A percentile compares a stretch with the other conserved stretches of the same genome.
Evolutionary conservation across 2,113 vertebrate genomes (phyloP).

Genomic region (Amphiprion ocellaris): DNA sequence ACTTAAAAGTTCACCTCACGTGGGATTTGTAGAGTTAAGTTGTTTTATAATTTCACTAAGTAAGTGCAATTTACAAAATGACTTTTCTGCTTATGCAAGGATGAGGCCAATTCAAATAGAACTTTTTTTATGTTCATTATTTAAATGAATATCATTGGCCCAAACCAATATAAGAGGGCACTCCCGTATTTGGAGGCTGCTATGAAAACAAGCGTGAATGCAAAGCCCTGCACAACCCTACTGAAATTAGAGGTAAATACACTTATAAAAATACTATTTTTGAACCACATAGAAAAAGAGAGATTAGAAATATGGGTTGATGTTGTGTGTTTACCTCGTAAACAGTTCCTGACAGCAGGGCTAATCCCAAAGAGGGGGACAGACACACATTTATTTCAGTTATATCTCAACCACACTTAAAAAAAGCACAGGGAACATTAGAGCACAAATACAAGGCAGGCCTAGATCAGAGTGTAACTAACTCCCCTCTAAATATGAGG

Average conservation of each 20-base stretch:
- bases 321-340: constrained; percentile 1
- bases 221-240: neutral
- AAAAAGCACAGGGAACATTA: constrained; percentile 42
- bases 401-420: constrained; percentile 29
- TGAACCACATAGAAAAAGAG: neutral
- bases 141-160: constrained; percentile 40
- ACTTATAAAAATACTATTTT: neutral
- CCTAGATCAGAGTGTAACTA: constrained; percentile 60
- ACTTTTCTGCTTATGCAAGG: constrained; percentile 38
- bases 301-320: constrained; percentile 11
- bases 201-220: constrained; percentile 12
- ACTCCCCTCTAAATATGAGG: constrained; percentile 66
- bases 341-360: constrained; percentile 7
- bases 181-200: neutral
- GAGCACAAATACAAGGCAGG: constrained; percentile 50
- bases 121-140: constrained; percentile 37
- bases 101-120: constrained; percentile 34
- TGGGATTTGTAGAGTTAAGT: constrained; percentile 28
- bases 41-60: constrained; percentile 29
- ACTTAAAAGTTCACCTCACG: constrained; percentile 40
- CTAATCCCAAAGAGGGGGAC: constrained; percentile 1
- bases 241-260: neutral
- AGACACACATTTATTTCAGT: constrained; percentile 21
- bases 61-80: constrained; percentile 47
- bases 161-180: constrained; percentile 2